Conservation (phyloP, 1,140 invertebrate species). For the Drosophila suzukii region DNA sequence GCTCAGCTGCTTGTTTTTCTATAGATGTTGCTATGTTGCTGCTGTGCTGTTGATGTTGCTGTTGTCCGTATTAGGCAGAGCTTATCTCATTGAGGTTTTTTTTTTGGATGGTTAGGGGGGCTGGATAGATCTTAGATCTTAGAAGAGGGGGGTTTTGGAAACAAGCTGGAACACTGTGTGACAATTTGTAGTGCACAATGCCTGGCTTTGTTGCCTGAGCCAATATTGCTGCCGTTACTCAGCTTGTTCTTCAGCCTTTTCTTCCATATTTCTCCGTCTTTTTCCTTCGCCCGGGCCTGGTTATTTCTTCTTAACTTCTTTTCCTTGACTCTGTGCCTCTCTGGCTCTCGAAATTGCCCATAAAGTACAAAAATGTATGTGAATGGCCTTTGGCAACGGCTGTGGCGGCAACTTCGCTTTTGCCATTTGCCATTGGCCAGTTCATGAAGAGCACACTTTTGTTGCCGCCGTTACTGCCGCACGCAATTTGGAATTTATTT, state of each 20-base stretch:
- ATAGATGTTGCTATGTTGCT: not conserved
- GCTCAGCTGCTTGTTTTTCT: slow-evolving; percentile 8
- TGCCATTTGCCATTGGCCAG: slow-evolving; percentile 13
- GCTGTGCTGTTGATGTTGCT: not conserved
- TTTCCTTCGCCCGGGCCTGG: slow-evolving; percentile 24
- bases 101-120: not conserved
- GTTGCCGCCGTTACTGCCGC: slow-evolving; percentile 45
- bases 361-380: slow-evolving; percentile 77
- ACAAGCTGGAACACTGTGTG: slow-evolving; percentile 49
- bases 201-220: slow-evolving; percentile 46
- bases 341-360: slow-evolving; percentile 64
- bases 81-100: slow-evolving; percentile 33
- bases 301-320: slow-evolving; percentile 10
- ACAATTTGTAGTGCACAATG: slow-evolving; percentile 68
- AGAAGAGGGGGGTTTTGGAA: not conserved
- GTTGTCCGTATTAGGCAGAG: slow-evolving; percentile 36
- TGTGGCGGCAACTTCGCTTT: slow-evolving; percentile 17
- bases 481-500: slow-evolving; percentile 81
- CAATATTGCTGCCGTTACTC: slow-evolving; percentile 34
- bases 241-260: slow-evolving; percentile 11
- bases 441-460: slow-evolving; percentile 64
- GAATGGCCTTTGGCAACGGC: slow-evolving; percentile 56
- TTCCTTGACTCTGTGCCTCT: not conserved
- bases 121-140: not conserved
- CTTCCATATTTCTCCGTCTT: not conserved